Percentiles rank a stretch among this genome's conserved stretches.
These are phyloP conservation scores for Tiaroga cobitis DNA, from an alignment of 2,797 vertebrate genomes.

Conservation along the genomic window DNA sequence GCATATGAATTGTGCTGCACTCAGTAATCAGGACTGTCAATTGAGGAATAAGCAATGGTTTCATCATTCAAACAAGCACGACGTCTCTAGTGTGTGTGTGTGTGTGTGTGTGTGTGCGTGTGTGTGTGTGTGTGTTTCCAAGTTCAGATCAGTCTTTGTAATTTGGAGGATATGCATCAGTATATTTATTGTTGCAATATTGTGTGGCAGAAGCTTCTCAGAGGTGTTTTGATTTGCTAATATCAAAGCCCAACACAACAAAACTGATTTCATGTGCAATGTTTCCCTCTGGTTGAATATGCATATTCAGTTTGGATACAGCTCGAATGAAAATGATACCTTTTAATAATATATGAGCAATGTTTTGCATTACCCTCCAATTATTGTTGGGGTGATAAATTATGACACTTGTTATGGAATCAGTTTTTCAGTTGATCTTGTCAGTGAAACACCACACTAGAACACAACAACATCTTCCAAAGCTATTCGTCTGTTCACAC, in stretches of 20 bases:
- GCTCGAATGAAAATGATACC: conserved; percentile 27
- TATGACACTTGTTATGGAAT: conserved; percentile 1
- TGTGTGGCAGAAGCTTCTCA: conserved; percentile 28
- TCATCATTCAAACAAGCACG: conserved; percentile 43
- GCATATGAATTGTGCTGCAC: conserved; percentile 37
- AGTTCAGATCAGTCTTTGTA: conserved; percentile 23
- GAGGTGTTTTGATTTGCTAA: conserved; percentile 46
- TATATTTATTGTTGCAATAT: conserved; percentile 47
- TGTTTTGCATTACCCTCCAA: conserved; percentile 37
- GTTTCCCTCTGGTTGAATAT: conserved; percentile 22
- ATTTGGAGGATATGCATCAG: conserved; percentile 36
- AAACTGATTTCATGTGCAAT: conserved; percentile 6
- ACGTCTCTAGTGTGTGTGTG: conserved; percentile 29
- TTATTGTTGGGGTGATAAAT: conserved; percentile 25
- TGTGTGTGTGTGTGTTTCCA: neutral
- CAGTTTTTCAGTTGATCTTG: conserved; percentile 15
- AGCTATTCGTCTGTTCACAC: neutral
- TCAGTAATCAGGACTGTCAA: conserved; percentile 39
- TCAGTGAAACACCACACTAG: neutral
- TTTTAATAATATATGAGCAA: conserved; percentile 42
- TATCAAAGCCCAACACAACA: conserved; percentile 30
- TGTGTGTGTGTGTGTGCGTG: conserved; percentile 1
- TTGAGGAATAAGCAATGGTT: conserved; percentile 38
- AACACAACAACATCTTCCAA: neutral
- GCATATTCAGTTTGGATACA: conserved; percentile 17